Evolutionary conservation across 64 coral and sea anemone species (phyloP).

Genomic region (Pocillopora damicornis): DNA sequence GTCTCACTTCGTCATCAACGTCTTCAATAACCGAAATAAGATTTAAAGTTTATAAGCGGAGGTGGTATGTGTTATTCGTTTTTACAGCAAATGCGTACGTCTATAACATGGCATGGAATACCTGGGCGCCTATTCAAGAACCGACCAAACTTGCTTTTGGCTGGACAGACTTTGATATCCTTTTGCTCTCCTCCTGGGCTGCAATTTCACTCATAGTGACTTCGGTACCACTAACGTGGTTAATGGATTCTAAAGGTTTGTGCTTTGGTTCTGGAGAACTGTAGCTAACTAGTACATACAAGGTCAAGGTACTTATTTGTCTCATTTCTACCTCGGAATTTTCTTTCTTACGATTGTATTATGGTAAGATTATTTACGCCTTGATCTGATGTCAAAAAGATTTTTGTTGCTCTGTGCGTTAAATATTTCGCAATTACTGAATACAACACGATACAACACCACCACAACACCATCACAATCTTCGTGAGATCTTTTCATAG

Average conservation of each 20-base stretch:
- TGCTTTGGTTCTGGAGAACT: not conserved
- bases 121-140: conserved; percentile 57
- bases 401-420: too few species aligned
- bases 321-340: too few species aligned
- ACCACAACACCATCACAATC: too few species aligned
- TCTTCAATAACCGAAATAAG: not conserved
- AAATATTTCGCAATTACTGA: too few species aligned
- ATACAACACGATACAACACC: too few species aligned
- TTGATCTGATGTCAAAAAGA: too few species aligned
- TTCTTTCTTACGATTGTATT: too few species aligned
- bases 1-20: not conserved
- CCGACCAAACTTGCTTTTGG: conserved; percentile 50
- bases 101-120: conserved; percentile 56
- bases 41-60: conserved; percentile 52
- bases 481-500: too few species aligned
- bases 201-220: not conserved
- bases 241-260: conserved; percentile 44
- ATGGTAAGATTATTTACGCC: too few species aligned
- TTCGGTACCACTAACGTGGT: not conserved
- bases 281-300: not conserved
- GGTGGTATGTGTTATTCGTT: conserved; percentile 61
- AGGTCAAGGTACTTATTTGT: too few species aligned
- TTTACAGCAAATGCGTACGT: conserved; percentile 15
- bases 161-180: conserved; percentile 40
- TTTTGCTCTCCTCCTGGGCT: conserved; percentile 39